Conservation (phyloP, 2,888 invertebrate genomes). For the Drosophila multiciliata region DNA sequence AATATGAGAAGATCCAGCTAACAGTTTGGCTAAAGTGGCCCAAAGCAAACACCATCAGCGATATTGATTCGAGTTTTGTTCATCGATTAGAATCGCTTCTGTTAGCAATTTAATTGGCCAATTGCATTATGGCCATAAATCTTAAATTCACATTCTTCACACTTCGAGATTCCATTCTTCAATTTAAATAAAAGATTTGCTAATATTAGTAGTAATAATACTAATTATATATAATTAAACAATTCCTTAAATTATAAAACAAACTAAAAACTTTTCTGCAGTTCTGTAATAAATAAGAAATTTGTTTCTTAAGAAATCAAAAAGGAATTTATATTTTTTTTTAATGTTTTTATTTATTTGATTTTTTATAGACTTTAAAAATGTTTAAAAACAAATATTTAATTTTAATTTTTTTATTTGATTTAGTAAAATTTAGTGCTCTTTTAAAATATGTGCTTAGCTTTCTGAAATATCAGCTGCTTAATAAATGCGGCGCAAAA, state of each 20-base stretch:
- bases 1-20: neutral
- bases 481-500: neutral
- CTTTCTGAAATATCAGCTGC: neutral
- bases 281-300: neutral
- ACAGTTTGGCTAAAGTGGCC: neutral
- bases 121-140: neutral
- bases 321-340: neutral
- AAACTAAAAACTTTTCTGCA: neutral
- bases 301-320: neutral
- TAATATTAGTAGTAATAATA: neutral
- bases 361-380: no score
- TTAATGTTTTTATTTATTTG: no score
- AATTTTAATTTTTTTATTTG: no score
- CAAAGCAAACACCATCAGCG: neutral
- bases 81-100: neutral
- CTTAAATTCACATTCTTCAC: neutral
- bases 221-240: no score
- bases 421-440: no score
- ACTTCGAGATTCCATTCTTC: neutral
- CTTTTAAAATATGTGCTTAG: fast-evolving
- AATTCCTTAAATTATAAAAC: neutral
- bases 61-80: neutral
- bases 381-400: no score
- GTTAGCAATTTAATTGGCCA: neutral
- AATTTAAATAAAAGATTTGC: neutral